Percentiles rank a stretch among this genome's conserved stretches.
Conservation (phyloP, 2,113 vertebrate species). For the Tragelaphus buxtoni region DNA sequence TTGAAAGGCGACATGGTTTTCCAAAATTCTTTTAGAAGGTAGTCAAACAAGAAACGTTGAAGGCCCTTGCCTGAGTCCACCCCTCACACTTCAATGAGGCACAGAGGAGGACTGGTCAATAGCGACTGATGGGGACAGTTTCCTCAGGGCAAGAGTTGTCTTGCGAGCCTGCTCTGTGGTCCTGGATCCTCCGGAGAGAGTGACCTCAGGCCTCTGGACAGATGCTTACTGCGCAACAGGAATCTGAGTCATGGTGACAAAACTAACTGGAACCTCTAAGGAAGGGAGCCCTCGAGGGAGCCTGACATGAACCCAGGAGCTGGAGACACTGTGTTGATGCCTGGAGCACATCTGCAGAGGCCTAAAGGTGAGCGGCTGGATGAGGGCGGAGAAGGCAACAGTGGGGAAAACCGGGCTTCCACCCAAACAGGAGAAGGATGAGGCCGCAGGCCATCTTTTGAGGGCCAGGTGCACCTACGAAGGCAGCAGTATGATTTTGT, state of each 20-base stretch:
- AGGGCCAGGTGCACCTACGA: neutral
- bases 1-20: neutral
- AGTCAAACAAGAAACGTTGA: neutral
- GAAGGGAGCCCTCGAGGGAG: neutral
- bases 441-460: neutral
- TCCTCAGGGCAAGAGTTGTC: neutral
- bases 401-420: neutral
- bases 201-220: neutral
- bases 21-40: neutral
- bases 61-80: neutral
- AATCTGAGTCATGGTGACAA: neutral
- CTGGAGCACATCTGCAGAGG: neutral
- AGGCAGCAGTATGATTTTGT: neutral
- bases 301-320: rapidly evolving
- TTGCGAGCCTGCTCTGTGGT: neutral
- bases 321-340: no score
- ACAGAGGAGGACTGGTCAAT: no score
- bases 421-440: neutral
- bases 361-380: neutral
- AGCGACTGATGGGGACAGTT: no score
- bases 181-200: neutral
- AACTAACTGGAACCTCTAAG: neutral
- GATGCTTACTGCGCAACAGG: neutral
- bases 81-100: neutral
- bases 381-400: neutral